Base-by-base conservation (phyloP, 2,113 vertebrate species). In the Prionailurus viverrinus region DNA sequence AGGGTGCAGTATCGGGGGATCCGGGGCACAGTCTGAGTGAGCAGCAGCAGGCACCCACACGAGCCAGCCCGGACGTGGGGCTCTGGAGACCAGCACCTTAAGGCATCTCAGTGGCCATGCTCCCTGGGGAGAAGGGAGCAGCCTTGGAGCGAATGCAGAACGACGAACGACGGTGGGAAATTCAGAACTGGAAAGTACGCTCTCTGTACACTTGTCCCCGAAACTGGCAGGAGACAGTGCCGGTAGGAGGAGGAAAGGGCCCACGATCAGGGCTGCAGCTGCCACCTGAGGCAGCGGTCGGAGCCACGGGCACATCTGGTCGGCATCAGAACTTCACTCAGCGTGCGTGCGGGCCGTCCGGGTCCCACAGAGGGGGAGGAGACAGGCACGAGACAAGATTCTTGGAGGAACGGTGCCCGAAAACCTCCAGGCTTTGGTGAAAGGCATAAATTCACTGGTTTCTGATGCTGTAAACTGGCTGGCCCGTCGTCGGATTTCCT, bases 161-260 rank as follows among this genome's bases (percentile, higher is more conserved):
- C 7, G 10, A 21, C 2, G 39, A 13, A 4, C 27, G 1, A 7
- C 4, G 1, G 5, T 2, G 5, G 61, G 63, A 1, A 21, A 12
- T 12, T 45, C 39, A 8, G 82, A 33, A 7, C 16, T 1, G 27
- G 12, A 31, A 55, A 7, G 7, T 33, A 33, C 81, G 2, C 14
- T 23, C 8, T 7, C 58, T 21, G 55, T 58, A 58, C 19, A 23
- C 55, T 58, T 23, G 55, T 58, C 19, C 55, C 55, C 55, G 7
- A 8, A 61, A 61, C 7, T 23, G 21, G 58, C 58, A 8, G 7
- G 58, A 23, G 19, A 23, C 58, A 2, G 7, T 7, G 21, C 21
- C 2, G 7, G 19, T 7, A 23, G 18, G 58, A 61, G 58, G 39
- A 41, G 36, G 12, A 27, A 25, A 41, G 71, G 14, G 39, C 71